Percentiles rank a stretch among this genome's conserved stretches.
Evolutionary conservation across 2,888 invertebrate species (phyloP).

Genomic region (Dinocampus coccinellae): DNA sequence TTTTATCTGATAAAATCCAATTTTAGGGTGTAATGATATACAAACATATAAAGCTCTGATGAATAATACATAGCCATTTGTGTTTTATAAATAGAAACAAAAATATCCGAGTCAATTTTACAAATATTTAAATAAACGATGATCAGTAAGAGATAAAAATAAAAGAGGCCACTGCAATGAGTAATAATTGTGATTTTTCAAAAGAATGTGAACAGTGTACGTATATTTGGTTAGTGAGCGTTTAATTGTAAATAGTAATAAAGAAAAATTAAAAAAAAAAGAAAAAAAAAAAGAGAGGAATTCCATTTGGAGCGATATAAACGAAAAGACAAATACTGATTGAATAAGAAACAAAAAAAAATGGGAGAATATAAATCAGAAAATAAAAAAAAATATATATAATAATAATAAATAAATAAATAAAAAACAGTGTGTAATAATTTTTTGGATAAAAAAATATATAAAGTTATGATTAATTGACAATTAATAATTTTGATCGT

Average conservation of each 20-base stretch:
- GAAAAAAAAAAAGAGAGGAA: background rate
- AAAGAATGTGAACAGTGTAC: slow-evolving; percentile 37
- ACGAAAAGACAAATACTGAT: background rate
- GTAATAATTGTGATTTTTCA: slow-evolving; percentile 37
- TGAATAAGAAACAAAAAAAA: slow-evolving; percentile 8
- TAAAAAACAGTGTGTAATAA: slow-evolving; percentile 13
- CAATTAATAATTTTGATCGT: slow-evolving; percentile 1
- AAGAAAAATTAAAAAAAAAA: too few species aligned
- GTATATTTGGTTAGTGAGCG: slow-evolving; percentile 44
- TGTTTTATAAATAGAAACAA: slow-evolving; percentile 38
- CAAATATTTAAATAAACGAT: slow-evolving; percentile 23
- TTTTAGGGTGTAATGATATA: slow-evolving; percentile 30
- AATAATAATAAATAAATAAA: slow-evolving; percentile 17
- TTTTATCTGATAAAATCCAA: slow-evolving; percentile 25
- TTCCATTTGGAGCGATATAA: slow-evolving; percentile 20
- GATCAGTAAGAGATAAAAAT: slow-evolving; percentile 8
- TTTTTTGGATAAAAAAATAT: slow-evolving; percentile 3
- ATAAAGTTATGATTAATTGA: slow-evolving; percentile 15
- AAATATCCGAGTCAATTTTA: slow-evolving; percentile 42
- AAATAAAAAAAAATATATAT: slow-evolving; percentile 24
- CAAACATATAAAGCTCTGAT: slow-evolving; percentile 33
- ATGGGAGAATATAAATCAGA: slow-evolving; percentile 19
- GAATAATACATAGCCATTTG: slow-evolving; percentile 30
- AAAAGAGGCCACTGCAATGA: slow-evolving; percentile 25
- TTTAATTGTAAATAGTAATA: slow-evolving; percentile 47